Base-by-base conservation (phyloP, 2,888 invertebrate species). In the Sabatieria punctata region DNA sequence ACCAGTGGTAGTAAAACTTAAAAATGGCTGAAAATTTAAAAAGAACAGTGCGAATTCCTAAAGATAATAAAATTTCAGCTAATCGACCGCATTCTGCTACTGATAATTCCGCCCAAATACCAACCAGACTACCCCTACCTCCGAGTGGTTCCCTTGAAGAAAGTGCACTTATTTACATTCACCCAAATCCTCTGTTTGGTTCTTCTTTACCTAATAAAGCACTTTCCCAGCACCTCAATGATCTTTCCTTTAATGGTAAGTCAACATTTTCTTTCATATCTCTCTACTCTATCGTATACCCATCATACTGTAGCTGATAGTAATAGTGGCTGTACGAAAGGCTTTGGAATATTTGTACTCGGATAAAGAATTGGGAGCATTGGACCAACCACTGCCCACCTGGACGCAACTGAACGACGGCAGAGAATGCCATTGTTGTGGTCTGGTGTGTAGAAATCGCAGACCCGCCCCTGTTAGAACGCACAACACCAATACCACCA, bases 31-130 rank as follows among this genome's bases (percentile, higher is more conserved):
- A n/a, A n/a, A n/a, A n/a, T n/a, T n/a, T n/a, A n/a, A n/a, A n/a
- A n/a, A n/a, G n/a, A n/a, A n/a, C n/a, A n/a, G n/a, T n/a, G n/a
- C n/a, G n/a, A n/a, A n/a, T n/a, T n/a, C n/a, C n/a, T n/a, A n/a
- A n/a, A n/a, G n/a, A n/a, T n/a, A n/a, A n/a, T n/a, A 11, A 23
- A 47, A 25, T 25, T 60, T 15, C 85, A 91, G 68, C 85, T 91
- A 71, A 85, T 89, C 62, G 86, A 91, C 65, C 77, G 91, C 54
- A 79, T 91, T 41, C 68, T 86, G 56, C 85, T 91, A 51, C 81
- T 91, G 77, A 78, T 91, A 51, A 91, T 91, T 86, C 91, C 91
- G 8, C 81, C 80, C 57, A 93, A 93, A 67, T 91, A 91, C 71
- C 91, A 91, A 65, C 91, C 91, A 1, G 91, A 91, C 65, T 83